phyloP scores from a whole-genome alignment of 2,797 vertebrate genomes.

The Acrossocheilus fasciatus region DNA sequence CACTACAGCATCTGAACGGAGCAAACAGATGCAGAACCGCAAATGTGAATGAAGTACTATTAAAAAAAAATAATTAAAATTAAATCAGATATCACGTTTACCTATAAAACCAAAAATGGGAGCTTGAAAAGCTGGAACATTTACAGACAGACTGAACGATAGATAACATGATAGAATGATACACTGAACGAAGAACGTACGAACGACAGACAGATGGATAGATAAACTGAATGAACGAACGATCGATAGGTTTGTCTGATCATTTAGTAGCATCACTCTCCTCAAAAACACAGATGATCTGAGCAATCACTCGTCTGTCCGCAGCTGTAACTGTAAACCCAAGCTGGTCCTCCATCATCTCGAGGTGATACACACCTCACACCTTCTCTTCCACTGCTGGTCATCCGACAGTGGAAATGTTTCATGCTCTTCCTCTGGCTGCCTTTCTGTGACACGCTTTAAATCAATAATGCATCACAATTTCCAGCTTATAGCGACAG shows the following conservation, averaged over 20 bases:
- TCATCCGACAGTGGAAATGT: not conserved
- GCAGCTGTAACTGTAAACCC: not conserved
- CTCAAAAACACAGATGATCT: not conserved
- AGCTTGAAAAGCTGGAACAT: too few relatives aligned
- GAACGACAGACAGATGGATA: not conserved
- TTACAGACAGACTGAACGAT: not conserved
- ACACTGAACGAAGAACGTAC: not conserved
- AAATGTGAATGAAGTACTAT: not conserved
- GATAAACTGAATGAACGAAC: not conserved
- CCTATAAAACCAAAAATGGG: not conserved
- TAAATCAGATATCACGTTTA: not conserved
- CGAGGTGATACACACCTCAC: not conserved
- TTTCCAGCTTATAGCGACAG: slow-evolving; percentile 18
- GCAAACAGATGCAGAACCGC: too few relatives aligned
- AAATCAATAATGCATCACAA: slow-evolving; percentile 49
- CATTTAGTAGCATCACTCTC: not conserved
- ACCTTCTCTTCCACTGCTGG: not conserved
- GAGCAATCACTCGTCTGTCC: not conserved
- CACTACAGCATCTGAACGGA: not conserved
- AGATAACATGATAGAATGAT: not conserved
- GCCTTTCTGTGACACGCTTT: not conserved
- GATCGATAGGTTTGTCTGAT: not conserved
- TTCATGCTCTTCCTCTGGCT: not conserved
- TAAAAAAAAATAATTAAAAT: not conserved
- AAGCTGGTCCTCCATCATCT: not conserved